phyloP scores from a whole-genome alignment of 2,113 vertebrate genomes.

The Psilopogon haemacephalus region DNA sequence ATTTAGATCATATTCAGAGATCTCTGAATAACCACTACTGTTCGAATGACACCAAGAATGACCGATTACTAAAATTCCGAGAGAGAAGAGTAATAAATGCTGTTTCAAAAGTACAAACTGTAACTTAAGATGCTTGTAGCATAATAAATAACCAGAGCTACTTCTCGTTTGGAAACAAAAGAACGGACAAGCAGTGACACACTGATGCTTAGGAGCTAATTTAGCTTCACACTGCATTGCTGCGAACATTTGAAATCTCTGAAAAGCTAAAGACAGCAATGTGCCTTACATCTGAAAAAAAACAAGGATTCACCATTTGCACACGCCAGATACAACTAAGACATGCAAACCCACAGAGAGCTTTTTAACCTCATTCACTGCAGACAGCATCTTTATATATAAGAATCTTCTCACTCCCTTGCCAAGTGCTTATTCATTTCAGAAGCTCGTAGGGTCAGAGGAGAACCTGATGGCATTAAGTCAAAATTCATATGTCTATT shows the following conservation, averaged over 20 bases:
- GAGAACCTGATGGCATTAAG: not conserved
- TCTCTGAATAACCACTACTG: not conserved
- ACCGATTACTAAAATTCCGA: not conserved
- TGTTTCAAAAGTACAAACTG: not conserved
- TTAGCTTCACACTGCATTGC: not conserved
- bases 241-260: not conserved
- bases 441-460: not conserved
- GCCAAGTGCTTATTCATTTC: not conserved
- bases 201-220: not conserved
- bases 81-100: not conserved
- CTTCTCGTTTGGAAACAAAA: not conserved
- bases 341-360: not conserved
- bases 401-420: not conserved
- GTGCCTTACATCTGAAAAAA: not conserved
- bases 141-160: not conserved
- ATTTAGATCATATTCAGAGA: not conserved
- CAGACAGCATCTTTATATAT: not conserved
- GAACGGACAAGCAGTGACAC: not conserved
- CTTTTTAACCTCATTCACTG: not conserved
- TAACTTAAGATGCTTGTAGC: not conserved
- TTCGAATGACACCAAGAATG: not conserved
- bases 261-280: not conserved
- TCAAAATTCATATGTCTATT: not conserved
- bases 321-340: not conserved
- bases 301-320: not conserved